phyloP scores from a whole-genome alignment of 2,797 vertebrate genomes.

The Hyperoplus immaculatus region DNA sequence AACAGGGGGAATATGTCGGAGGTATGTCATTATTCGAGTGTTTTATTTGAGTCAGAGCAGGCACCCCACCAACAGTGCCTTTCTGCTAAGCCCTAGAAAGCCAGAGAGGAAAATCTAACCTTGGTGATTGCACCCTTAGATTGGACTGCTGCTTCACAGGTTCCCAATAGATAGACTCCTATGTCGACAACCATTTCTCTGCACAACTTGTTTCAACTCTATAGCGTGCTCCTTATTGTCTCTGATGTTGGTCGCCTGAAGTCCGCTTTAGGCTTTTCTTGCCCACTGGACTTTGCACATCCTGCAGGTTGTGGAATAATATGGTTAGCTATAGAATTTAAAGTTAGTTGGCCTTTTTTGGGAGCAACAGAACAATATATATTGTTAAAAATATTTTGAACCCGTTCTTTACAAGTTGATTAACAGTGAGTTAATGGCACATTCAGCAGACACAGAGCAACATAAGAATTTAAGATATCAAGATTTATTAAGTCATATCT shows the following conservation, averaged over 20 bases:
- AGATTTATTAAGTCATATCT: no score
- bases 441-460: neutral
- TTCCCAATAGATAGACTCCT: neutral
- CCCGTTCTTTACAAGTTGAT: neutral
- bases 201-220: neutral
- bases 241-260: neutral
- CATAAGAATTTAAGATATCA: neutral
- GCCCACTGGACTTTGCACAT: neutral
- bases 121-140: conserved; percentile 16
- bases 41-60: neutral
- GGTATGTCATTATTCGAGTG: neutral
- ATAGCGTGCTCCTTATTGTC: neutral
- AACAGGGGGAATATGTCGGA: no score
- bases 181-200: neutral
- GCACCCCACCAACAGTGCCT: neutral
- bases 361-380: neutral
- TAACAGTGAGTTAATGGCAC: neutral
- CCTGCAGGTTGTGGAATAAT: neutral
- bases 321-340: no score
- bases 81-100: conserved; percentile 41
- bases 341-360: neutral
- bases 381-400: neutral
- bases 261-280: neutral
- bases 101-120: conserved; percentile 55
- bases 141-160: neutral